Percentiles rank a stretch among this genome's conserved stretches.
Conservation (phyloP, 2,888 invertebrate species). For the Leptura quadrifasciata region DNA sequence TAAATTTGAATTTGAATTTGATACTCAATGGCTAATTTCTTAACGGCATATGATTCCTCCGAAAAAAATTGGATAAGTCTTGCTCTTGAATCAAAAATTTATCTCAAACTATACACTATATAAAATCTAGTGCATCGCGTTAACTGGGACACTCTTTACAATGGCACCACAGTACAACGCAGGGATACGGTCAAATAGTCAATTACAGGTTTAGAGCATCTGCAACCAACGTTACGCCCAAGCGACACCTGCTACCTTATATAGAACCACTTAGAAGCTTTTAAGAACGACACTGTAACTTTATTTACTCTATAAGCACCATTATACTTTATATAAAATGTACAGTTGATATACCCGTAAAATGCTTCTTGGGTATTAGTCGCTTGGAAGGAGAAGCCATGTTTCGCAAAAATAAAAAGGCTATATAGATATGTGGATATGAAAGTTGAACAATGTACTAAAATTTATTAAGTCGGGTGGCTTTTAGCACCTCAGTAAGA, state of each 20-base stretch:
- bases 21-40: too few species aligned
- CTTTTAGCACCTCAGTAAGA: too few species aligned
- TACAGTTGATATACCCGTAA: slow-evolving; percentile 32
- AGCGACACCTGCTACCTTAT: slow-evolving; percentile 63
- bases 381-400: not conserved
- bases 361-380: slow-evolving; percentile 16
- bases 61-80: too few species aligned
- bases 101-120: too few species aligned
- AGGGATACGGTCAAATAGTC: slow-evolving; percentile 57
- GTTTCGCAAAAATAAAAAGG: not conserved
- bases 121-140: too few species aligned
- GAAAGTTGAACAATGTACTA: not conserved
- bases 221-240: slow-evolving; percentile 62
- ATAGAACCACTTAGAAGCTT: slow-evolving; percentile 64
- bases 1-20: too few species aligned
- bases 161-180: too few species aligned
- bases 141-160: too few species aligned
- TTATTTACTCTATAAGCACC: slow-evolving; percentile 59
- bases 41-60: too few species aligned
- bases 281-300: slow-evolving; percentile 60
- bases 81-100: too few species aligned
- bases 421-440: not conserved
- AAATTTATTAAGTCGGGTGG: not conserved
- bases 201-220: slow-evolving; percentile 65
- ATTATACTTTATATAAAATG: slow-evolving; percentile 56